Conservation (phyloP, 2,888 invertebrate genomes). For the Electrophaes corylata region DNA sequence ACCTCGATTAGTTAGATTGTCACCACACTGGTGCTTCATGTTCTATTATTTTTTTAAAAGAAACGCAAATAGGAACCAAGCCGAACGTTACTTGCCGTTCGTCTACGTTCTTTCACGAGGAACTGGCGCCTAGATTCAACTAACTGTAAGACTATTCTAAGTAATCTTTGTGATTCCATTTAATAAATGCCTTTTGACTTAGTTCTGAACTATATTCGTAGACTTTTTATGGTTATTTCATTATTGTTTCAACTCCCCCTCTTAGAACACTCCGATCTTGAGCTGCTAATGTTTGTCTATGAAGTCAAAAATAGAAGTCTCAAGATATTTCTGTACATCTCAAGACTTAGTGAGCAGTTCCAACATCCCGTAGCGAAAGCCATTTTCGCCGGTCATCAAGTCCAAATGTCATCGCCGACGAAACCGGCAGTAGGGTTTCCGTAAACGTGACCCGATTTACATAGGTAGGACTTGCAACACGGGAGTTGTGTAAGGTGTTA, state of each 20-base stretch:
- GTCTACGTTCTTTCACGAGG: too few relatives aligned
- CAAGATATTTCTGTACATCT: not conserved
- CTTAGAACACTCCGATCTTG: not conserved
- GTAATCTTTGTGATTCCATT: too few relatives aligned
- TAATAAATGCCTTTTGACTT: too few relatives aligned
- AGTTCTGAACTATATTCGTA: too few relatives aligned
- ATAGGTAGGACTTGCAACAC: conserved; percentile 9
- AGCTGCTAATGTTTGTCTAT: not conserved
- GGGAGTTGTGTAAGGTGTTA: conserved; percentile 12
- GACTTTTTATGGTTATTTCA: too few relatives aligned
- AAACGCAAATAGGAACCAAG: too few relatives aligned
- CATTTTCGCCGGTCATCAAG: conserved; percentile 22
- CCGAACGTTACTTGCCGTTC: too few relatives aligned
- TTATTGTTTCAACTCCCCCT: not conserved
- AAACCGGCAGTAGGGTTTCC: conserved; percentile 24
- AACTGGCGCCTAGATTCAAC: too few relatives aligned
- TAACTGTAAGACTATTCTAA: too few relatives aligned
- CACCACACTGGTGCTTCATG: too few relatives aligned
- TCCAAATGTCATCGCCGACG: conserved; percentile 23
- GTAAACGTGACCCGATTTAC: conserved; percentile 28
- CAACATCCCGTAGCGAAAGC: conserved; percentile 18
- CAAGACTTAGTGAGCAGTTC: not conserved
- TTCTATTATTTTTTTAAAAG: too few relatives aligned
- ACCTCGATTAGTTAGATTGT: too few relatives aligned
- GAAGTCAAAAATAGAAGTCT: not conserved